A percentile compares a stretch with the other conserved stretches of the same genome.
These are phyloP conservation scores for Drosophila barbarae DNA, from an alignment of 2,888 invertebrate species.

Conservation along the genomic window DNA sequence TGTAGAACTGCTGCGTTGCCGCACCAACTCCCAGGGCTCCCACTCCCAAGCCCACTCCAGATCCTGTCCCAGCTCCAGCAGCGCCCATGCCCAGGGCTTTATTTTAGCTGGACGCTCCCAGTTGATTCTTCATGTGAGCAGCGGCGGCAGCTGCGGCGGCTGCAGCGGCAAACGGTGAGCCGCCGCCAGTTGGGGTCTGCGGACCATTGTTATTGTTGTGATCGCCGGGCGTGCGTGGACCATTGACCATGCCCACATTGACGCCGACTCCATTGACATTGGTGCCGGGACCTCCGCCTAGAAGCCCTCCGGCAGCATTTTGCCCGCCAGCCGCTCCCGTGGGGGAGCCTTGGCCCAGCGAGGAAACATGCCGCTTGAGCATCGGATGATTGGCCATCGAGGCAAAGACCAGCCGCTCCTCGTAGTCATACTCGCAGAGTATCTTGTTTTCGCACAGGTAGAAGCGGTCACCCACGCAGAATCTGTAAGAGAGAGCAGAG, in stretches of 20 bases:
- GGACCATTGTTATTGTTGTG: conserved; percentile 78
- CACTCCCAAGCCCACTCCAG: conserved; percentile 42
- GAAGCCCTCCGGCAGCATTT: conserved; percentile 54
- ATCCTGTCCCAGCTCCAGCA: conserved; percentile 43
- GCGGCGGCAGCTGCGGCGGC: conserved; percentile 75
- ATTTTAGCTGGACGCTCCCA: conserved; percentile 80
- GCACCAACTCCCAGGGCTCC: conserved; percentile 21
- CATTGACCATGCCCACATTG: conserved; percentile 63
- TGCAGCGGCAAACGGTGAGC: conserved; percentile 75
- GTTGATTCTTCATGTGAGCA: conserved; percentile 79
- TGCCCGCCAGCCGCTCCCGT: conserved; percentile 69
- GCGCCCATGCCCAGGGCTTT: conserved; percentile 76
- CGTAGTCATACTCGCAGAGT: conserved; percentile 98
- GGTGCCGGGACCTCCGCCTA: conserved; percentile 62
- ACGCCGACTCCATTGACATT: conserved; percentile 38
- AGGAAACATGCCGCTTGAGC: conserved; percentile 79
- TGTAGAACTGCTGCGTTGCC: conserved; percentile 57
- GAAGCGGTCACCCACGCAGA: conserved; percentile 98
- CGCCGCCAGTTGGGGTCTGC: conserved; percentile 76
- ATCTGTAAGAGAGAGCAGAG: conserved; percentile 82
- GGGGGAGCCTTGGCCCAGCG: conserved; percentile 78
- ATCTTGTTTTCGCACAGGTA: conserved; percentile 99
- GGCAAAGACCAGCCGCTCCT: conserved; percentile 96
- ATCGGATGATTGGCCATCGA: conserved; percentile 95
- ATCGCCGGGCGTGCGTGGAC: conserved; percentile 78